These are phyloP conservation scores for Tenthredo amoena DNA, from an alignment of 2,888 invertebrate genomes.

Conservation along the genomic window DNA sequence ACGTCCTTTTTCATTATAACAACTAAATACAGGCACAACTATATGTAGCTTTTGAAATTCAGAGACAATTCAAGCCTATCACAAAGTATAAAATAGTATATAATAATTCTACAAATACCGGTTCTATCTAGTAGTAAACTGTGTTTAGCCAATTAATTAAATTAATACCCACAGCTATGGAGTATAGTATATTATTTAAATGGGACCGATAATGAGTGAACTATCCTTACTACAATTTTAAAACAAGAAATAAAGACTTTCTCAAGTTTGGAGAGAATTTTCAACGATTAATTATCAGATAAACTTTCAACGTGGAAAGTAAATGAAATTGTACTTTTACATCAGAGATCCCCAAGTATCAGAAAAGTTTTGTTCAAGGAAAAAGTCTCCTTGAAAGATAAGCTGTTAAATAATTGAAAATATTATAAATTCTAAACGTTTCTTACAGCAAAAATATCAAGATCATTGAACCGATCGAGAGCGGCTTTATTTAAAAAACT, in stretches of 20 bases:
- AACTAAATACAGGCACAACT: neutral
- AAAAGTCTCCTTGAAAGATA: neutral
- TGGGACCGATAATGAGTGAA: neutral
- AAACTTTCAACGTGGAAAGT: conserved; percentile 28
- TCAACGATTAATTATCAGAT: conserved; percentile 7
- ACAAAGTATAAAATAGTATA: conserved; percentile 12
- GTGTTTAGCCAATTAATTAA: neutral
- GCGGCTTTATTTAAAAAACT: neutral
- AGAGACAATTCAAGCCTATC: neutral
- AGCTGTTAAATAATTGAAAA: neutral
- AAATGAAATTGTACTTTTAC: conserved; percentile 18
- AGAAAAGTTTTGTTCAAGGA: neutral
- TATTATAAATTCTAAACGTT: neutral
- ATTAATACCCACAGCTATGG: neutral
- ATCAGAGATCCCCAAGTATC: neutral
- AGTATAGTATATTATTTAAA: neutral
- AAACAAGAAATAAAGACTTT: neutral
- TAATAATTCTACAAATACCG: conserved; percentile 22
- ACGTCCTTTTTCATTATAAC: neutral
- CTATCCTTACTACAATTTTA: neutral
- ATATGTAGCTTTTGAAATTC: neutral
- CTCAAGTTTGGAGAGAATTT: neutral
- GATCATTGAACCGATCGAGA: neutral
- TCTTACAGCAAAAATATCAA: neutral
- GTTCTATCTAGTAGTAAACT: neutral